Conservation (phyloP, 2,888 invertebrate genomes). For the Catocala sponsa region DNA sequence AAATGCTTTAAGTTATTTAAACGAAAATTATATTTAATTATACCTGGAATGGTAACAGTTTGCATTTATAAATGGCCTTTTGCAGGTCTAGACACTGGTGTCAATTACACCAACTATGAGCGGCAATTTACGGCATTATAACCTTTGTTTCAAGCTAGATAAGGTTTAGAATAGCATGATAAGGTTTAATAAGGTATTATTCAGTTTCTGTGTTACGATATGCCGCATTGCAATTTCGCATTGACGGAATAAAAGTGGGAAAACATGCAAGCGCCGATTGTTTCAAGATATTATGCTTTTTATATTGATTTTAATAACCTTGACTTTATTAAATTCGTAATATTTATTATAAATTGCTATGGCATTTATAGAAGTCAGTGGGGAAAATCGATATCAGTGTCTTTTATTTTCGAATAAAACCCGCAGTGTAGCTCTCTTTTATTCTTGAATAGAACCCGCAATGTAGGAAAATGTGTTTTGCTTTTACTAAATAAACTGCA, state of each 20-base stretch:
- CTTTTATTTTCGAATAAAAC: too few relatives aligned
- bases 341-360: constrained; percentile 2
- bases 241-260: constrained; percentile 32
- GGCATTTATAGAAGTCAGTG: not conserved
- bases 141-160: not conserved
- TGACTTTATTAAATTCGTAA: constrained; percentile 16
- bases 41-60: constrained; percentile 21
- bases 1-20: constrained; percentile 8
- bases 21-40: constrained; percentile 35
- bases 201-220: constrained; percentile 30
- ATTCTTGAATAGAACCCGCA: too few relatives aligned
- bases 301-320: constrained; percentile 17
- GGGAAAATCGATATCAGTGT: too few relatives aligned
- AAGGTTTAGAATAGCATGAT: constrained; percentile 19
- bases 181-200: constrained; percentile 19
- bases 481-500: too few relatives aligned
- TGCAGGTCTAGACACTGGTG: constrained; percentile 13
- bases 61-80: constrained; percentile 30
- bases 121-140: constrained; percentile 15
- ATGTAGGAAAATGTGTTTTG: too few relatives aligned
- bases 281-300: constrained; percentile 14
- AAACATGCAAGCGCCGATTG: constrained; percentile 29
- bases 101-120: constrained; percentile 27
- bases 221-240: constrained; percentile 51
- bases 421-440: too few relatives aligned